These are phyloP conservation scores for Micromesistius poutassou DNA, from an alignment of 2,797 vertebrate species.

Conservation along the genomic window DNA sequence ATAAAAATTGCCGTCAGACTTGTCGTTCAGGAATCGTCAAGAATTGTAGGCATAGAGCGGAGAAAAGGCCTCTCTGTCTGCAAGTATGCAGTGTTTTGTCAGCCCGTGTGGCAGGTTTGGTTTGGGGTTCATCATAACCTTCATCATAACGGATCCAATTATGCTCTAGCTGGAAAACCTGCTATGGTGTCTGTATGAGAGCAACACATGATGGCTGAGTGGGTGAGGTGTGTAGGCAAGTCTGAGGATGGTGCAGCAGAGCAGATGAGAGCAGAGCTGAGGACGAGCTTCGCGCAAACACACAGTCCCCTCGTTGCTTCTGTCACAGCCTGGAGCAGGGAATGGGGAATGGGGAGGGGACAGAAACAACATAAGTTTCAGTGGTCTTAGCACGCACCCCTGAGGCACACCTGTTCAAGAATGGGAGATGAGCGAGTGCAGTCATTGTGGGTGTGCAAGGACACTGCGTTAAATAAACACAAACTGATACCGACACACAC, in stretches of 20 bases:
- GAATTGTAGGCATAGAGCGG: slow-evolving; percentile 67
- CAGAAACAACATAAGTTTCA: slow-evolving; percentile 57
- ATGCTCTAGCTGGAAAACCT: slow-evolving; percentile 33
- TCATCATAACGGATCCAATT: slow-evolving; percentile 53
- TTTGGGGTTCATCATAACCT: slow-evolving; percentile 37
- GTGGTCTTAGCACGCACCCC: slow-evolving; percentile 33
- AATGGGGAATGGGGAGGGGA: slow-evolving; percentile 59
- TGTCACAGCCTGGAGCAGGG: slow-evolving; percentile 83
- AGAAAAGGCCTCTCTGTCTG: slow-evolving; percentile 69
- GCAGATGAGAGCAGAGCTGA: slow-evolving; percentile 68
- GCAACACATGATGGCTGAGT: slow-evolving; percentile 1
- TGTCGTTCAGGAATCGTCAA: neutral
- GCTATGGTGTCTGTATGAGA: slow-evolving; percentile 40
- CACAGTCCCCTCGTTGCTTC: slow-evolving; percentile 64
- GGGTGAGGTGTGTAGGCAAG: slow-evolving; percentile 38
- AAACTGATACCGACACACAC: neutral
- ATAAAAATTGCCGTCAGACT: slow-evolving; percentile 26
- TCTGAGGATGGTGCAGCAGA: slow-evolving; percentile 42
- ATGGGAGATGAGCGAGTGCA: slow-evolving; percentile 12
- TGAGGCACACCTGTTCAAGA: slow-evolving; percentile 44
- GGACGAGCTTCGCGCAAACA: slow-evolving; percentile 70
- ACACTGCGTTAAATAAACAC: neutral
- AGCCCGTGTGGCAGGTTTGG: slow-evolving; percentile 34
- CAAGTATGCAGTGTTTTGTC: slow-evolving; percentile 58
- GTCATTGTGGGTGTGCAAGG: slow-evolving; percentile 5